A percentile compares a stretch with the other conserved stretches of the same genome.
Evolutionary conservation across 2,888 invertebrate species (phyloP).

Genomic region (Monochamus alternatus): DNA sequence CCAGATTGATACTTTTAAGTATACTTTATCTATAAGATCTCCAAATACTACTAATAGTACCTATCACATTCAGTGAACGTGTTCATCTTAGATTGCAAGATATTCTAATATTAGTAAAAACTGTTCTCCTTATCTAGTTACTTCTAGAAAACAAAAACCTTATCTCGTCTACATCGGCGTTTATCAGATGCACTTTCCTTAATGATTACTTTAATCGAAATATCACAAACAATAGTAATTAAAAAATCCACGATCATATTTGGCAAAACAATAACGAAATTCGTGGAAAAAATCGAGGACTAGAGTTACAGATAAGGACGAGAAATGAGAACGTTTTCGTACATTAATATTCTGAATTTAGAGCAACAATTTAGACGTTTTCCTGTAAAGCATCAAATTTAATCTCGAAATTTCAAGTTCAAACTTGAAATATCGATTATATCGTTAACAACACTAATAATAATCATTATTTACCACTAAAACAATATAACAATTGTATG

Average conservation of each 20-base stretch:
- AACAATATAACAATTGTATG: too few species aligned
- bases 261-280: neutral
- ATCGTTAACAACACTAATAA: too few species aligned
- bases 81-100: neutral
- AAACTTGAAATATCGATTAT: too few species aligned
- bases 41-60: neutral
- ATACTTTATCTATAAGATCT: too few species aligned
- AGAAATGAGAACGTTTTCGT: too few species aligned
- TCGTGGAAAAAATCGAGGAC: neutral
- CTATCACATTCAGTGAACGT: neutral
- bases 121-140: neutral
- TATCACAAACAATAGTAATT: neutral
- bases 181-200: constrained; percentile 8
- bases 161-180: neutral
- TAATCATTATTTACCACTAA: too few species aligned
- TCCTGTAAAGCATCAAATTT: too few species aligned
- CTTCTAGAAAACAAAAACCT: neutral
- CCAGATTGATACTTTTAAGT: too few species aligned
- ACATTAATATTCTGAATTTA: too few species aligned
- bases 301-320: too few species aligned
- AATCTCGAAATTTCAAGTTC: too few species aligned
- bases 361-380: too few species aligned
- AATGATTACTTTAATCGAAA: neutral
- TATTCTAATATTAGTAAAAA: constrained; percentile 2
- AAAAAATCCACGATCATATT: neutral